Base-by-base conservation (phyloP, 2,888 invertebrate species). In the Scaptomyza flava region DNA sequence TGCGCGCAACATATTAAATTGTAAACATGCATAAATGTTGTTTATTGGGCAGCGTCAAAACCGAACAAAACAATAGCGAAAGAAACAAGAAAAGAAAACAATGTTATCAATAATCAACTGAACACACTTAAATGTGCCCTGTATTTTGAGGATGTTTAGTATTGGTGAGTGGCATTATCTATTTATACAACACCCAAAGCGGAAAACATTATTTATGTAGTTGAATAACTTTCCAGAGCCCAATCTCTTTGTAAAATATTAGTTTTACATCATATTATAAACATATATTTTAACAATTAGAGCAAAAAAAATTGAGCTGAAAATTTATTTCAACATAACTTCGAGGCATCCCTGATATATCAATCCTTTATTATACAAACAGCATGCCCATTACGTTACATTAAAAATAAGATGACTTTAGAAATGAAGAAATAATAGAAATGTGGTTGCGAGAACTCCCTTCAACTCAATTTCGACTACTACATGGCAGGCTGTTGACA, bases 1-100 rank as follows among this genome's bases (percentile, higher is more conserved):
- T 80, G 79, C 81, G 80, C 81, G 72, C 78, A 81, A 79, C 81
- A 81, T 79, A 81, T 81, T 79, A 81, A 81, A 81, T 81, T 81
- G 82, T 81, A 81, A 81, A 81, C 80, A 81, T 79, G 79, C 76
- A 81, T 79, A 76, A 81, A 79, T 75, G 81, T 75, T 80, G 75
- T 79, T 79, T 79, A 81, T 79, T 77, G 78, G 74, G 54, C 72
- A 72, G 63, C 43, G 57, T 48, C 72, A 57, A 50, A 54, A 63
- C 67, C 27, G 60, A 74, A 67, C 77, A 67, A 67, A 63, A 77
- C 77, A 75, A 17, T 17, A 17, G 17, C 17, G 17, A 43, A 63
- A 57, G 58, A 50, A 59, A 17, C 58, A 45, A 58, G 4, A 12
- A 62, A 60, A 41, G 2, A 60, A 45, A 17, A n/a, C 14, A 53